Evolutionary conservation across 2,113 vertebrate species (phyloP), one percentile per base, ranked within the genome.

Genomic region (Labeo rohita): DNA sequence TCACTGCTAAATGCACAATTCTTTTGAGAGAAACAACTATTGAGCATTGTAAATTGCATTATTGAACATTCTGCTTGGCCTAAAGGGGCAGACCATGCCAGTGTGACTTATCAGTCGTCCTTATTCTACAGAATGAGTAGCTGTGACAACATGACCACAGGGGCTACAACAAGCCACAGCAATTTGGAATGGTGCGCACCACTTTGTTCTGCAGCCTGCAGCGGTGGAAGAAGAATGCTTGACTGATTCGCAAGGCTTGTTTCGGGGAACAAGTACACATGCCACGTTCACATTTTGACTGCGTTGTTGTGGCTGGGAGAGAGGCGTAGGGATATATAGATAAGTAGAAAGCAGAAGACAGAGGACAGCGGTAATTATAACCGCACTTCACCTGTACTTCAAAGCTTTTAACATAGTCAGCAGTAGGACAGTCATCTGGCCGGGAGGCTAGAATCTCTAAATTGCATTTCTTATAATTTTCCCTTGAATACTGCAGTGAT

Each of bases 341-440:
- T 61, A 61, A 18, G 52, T 50, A 2, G 16, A 77, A 23, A 34
- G 13, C 39, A 21, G 23, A 39, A 89, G 73, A 80, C 21, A 28
- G 28, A 63, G 49, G 66, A 68, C 86, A 92, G 91, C 89, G 89
- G 90, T 82, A 90, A 92, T 91, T 91, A 82, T 92, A 93, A 92
- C 93, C 93, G 90, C 92, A 92, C 93, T 93, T 94, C 93, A 94
- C 93, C 93, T 95, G 90, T 91, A 90, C 92, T 94, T 94, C 92
- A 94, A 90, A 93, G 90, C 93, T 93, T 94, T 92, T 91, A 93
- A 91, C 89, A 88, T 75, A 87, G 91, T 93, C 94, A 94, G 92
- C 92, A 92, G 23, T 80, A 86, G 89, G 86, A 89, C 91, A 91
- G 90, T 92, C 90, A 90, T 52, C 77, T 84, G 89, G 84, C 73